Base-by-base conservation (phyloP, 2,113 vertebrate species). In the Forbesichthys papilliferus region DNA sequence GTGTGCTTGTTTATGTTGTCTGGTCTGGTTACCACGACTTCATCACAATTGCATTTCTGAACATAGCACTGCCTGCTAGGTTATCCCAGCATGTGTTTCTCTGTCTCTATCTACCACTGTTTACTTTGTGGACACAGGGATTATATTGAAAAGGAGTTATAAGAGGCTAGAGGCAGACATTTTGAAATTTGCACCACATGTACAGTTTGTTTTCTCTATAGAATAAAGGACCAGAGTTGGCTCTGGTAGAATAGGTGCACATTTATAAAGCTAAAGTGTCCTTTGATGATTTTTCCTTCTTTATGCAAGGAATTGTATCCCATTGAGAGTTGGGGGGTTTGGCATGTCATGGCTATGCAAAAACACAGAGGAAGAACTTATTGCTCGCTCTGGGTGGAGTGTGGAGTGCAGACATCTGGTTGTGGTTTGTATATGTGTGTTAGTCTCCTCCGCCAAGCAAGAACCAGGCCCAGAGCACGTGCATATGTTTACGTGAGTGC, bases 371-470 rank as follows among this genome's bases (percentile, higher is more conserved):
- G 68, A 64, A 75, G 61, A 68, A 69, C 77, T 80, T 80, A 78
- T 70, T 67, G 75, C 74, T 81, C 53, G 1, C 51, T 75, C 54
- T 79, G 88, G 88, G 85, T 58, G 74, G 78, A 64, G 73, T 46
- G n/a, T 53, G 6, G 69, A 5, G 63, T 66, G 9, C 63, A 54
- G 12, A 86, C 89, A 89, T 91, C 89, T 91, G 88, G 78, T 82
- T 74, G 84, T 84, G 81, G 84, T 89, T 87, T 86, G 73, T 85
- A 86, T 75, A 73, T 84, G 77, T 76, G 57, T 74, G 67, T 82
- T 74, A 73, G 60, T 74, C 62, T 81, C 59, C 53, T 77, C 68
- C 69, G 62, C 58, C 65, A 51, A 52, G 75, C 69, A 42, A 64
- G 3, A 84, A 62, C 67, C 66, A 59, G 63, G 67, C 66, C 62